A percentile compares a stretch with the other conserved stretches of the same genome.
Conservation (phyloP, 2,888 invertebrate genomes). For the Phasia obesa region DNA sequence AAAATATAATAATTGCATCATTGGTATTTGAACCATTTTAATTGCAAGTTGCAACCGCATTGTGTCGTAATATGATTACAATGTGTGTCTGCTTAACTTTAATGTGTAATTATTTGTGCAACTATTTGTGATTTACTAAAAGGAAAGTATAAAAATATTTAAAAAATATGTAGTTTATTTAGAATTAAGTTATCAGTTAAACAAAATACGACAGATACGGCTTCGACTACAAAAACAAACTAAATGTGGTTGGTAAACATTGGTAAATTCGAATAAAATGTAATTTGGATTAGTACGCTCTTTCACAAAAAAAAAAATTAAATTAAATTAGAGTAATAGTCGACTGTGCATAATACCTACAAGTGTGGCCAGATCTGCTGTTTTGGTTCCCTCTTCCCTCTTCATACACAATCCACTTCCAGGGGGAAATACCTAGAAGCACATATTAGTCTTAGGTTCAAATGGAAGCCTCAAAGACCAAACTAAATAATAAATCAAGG, state of each 20-base stretch:
- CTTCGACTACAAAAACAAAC: neutral
- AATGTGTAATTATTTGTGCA: neutral
- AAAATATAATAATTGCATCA: neutral
- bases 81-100: neutral
- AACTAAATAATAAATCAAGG: too few species aligned
- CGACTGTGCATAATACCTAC: too few species aligned
- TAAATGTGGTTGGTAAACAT: neutral
- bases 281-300: neutral
- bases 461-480: too few species aligned
- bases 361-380: too few species aligned
- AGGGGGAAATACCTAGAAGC: too few species aligned
- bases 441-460: too few species aligned
- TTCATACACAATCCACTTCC: too few species aligned
- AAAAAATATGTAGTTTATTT: slow-evolving; percentile 2
- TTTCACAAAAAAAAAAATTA: neutral
- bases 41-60: slow-evolving; percentile 25
- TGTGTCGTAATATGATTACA: slow-evolving; percentile 11
- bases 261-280: slow-evolving; percentile 14
- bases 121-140: neutral
- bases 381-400: too few species aligned
- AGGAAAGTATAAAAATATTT: neutral
- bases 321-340: too few species aligned
- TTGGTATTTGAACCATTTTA: slow-evolving; percentile 12
- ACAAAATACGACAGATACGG: neutral
- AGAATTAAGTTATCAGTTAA: slow-evolving; percentile 41